Percentiles rank a stretch among this genome's conserved stretches.
Conservation (phyloP, 2,888 invertebrate species). For the Torymus auratus region DNA sequence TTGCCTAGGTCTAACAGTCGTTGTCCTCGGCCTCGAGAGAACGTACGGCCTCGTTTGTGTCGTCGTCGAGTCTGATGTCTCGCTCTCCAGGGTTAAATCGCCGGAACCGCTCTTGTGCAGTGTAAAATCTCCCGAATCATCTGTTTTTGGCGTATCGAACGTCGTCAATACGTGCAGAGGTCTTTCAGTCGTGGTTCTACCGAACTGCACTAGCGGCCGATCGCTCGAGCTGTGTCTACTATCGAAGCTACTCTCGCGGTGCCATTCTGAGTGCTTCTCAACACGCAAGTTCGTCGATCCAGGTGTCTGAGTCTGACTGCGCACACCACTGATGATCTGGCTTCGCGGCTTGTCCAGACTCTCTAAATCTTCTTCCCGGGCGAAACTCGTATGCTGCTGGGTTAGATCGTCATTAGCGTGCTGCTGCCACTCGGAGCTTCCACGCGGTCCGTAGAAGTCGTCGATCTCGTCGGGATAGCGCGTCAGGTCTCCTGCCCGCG, state of each 20-base stretch:
- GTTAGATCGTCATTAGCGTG: slow-evolving; percentile 11
- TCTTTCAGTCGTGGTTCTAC: neutral
- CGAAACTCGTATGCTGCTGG: slow-evolving; percentile 10
- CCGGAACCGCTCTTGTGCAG: slow-evolving; percentile 34
- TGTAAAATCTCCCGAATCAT: neutral
- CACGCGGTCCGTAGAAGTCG: slow-evolving; percentile 15
- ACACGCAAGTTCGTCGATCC: neutral
- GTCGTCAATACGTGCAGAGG: neutral
- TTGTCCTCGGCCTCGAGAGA: too few relatives aligned
- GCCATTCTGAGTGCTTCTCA: neutral
- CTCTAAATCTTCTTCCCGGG: slow-evolving; percentile 7
- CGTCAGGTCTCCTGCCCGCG: slow-evolving; percentile 15
- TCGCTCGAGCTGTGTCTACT: neutral
- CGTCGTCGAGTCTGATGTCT: too few relatives aligned
- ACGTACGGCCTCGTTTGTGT: too few relatives aligned
- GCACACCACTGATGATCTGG: neutral
- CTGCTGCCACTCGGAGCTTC: neutral
- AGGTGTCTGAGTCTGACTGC: neutral
- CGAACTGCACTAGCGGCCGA: neutral
- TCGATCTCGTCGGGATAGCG: neutral
- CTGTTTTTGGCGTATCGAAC: neutral
- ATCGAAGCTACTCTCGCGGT: too few relatives aligned
- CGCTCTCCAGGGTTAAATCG: neutral
- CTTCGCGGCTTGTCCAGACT: slow-evolving; percentile 13
- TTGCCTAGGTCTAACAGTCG: too few relatives aligned